phyloP scores from a whole-genome alignment of 2,888 invertebrate genomes.

The Agonopterix subpropinquella region DNA sequence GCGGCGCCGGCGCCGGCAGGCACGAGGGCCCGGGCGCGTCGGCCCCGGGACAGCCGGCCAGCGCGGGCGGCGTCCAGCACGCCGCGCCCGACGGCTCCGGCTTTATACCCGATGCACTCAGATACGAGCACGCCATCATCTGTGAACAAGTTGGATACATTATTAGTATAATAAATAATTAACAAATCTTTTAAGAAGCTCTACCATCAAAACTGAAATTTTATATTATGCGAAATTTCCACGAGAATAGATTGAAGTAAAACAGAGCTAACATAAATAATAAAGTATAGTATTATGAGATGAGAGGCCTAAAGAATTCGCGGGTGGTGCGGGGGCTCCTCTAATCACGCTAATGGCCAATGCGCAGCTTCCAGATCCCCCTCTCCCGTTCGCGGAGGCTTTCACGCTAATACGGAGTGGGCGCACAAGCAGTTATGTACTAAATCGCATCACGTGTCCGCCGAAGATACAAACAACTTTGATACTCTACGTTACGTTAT shows the following conservation, averaged over 20 bases:
- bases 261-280: slow-evolving; percentile 71
- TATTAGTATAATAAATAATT: background rate
- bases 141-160: slow-evolving; percentile 35
- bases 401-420: slow-evolving; percentile 63
- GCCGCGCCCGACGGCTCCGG: slow-evolving; percentile 27
- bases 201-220: background rate
- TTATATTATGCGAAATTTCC: slow-evolving; percentile 55
- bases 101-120: slow-evolving; percentile 52
- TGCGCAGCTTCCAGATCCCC: slow-evolving; percentile 49
- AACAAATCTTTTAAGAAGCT: background rate
- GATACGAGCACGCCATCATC: slow-evolving; percentile 74
- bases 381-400: slow-evolving; percentile 46
- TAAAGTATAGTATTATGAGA: slow-evolving; percentile 73
- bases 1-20: slow-evolving; percentile 12
- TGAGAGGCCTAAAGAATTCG: slow-evolving; percentile 71
- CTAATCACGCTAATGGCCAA: slow-evolving; percentile 77
- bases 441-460: slow-evolving; percentile 58
- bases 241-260: slow-evolving; percentile 54
- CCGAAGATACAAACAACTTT: slow-evolving; percentile 4
- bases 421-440: slow-evolving; percentile 54
- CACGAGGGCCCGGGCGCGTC: slow-evolving; percentile 20
- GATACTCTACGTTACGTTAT: background rate
- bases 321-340: slow-evolving; percentile 57
- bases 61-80: slow-evolving; percentile 18
- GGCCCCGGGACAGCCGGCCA: slow-evolving; percentile 20